These are phyloP conservation scores for Lagria hirta DNA, from an alignment of 2,888 invertebrate species.

Conservation along the genomic window DNA sequence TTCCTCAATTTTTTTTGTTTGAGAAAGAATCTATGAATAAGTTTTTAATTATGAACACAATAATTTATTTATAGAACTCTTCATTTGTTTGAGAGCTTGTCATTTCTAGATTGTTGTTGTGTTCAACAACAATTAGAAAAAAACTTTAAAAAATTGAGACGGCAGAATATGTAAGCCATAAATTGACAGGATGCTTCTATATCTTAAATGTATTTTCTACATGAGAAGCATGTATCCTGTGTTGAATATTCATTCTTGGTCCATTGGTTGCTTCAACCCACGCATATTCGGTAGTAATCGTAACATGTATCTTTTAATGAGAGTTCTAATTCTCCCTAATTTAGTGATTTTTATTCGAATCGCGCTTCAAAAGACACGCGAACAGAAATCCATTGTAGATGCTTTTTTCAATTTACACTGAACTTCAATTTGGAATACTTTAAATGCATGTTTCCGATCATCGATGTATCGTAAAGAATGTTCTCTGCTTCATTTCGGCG, in stretches of 20 bases:
- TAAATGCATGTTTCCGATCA: constrained; percentile 41
- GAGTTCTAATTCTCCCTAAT: constrained; percentile 52
- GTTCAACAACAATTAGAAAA: too few species aligned
- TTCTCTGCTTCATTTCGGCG: constrained; percentile 40
- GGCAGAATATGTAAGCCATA: too few species aligned
- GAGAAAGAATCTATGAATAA: too few species aligned
- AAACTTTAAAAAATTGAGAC: too few species aligned
- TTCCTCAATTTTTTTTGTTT: too few species aligned
- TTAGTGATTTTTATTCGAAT: constrained; percentile 47
- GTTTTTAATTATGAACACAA: too few species aligned
- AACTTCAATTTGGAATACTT: constrained; percentile 48
- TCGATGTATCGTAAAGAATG: constrained; percentile 41
- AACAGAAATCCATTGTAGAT: constrained; percentile 35
- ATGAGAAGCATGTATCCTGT: too few species aligned
- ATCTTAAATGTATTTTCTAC: too few species aligned
- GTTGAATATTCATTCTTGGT: constrained; percentile 20
- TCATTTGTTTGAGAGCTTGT: too few species aligned
- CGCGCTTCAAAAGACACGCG: constrained; percentile 39
- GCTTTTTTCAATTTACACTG: constrained; percentile 39
- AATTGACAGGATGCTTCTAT: too few species aligned
- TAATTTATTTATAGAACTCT: too few species aligned
- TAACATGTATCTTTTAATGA: constrained; percentile 53
- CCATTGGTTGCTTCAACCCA: constrained; percentile 7
- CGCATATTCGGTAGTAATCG: constrained; percentile 39
- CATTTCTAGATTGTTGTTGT: too few species aligned